Percentiles rank a stretch among this genome's conserved stretches.
Conservation (phyloP, 1,140 invertebrate genomes). For the Papilio polyxenes region DNA sequence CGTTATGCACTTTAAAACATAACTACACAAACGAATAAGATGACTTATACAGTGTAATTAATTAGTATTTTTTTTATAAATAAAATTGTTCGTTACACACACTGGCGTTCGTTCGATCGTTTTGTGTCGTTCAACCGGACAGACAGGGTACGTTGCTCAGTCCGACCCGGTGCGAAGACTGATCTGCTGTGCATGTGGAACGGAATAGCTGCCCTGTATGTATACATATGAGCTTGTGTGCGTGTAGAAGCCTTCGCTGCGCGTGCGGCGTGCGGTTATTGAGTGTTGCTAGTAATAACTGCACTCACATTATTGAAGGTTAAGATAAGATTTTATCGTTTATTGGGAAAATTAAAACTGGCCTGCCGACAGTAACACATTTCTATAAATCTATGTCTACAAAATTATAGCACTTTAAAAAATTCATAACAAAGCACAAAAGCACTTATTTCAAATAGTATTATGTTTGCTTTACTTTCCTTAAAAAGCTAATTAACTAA, state of each 20-base stretch:
- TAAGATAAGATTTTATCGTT: neutral
- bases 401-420: too few relatives aligned
- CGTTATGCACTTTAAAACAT: constrained; percentile 52
- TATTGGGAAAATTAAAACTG: neutral
- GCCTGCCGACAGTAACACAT: too few relatives aligned
- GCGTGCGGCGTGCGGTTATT: constrained; percentile 52
- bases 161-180: constrained; percentile 26
- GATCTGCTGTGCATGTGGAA: constrained; percentile 28
- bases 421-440: too few relatives aligned
- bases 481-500: too few relatives aligned
- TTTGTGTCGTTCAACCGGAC: constrained; percentile 57
- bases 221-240: constrained; percentile 49
- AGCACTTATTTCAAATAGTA: too few relatives aligned
- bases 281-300: constrained; percentile 45
- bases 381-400: too few relatives aligned
- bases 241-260: constrained; percentile 53
- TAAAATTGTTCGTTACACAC: constrained; percentile 35
- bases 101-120: constrained; percentile 57
- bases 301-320: constrained; percentile 13
- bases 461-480: too few relatives aligned
- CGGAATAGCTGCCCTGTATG: constrained; percentile 49
- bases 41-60: constrained; percentile 22
- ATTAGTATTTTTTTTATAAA: constrained; percentile 35
- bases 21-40: constrained; percentile 34
- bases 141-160: constrained; percentile 42